Base-by-base conservation (phyloP, 1,140 invertebrate genomes). In the Caenorhabditis brenneri region DNA sequence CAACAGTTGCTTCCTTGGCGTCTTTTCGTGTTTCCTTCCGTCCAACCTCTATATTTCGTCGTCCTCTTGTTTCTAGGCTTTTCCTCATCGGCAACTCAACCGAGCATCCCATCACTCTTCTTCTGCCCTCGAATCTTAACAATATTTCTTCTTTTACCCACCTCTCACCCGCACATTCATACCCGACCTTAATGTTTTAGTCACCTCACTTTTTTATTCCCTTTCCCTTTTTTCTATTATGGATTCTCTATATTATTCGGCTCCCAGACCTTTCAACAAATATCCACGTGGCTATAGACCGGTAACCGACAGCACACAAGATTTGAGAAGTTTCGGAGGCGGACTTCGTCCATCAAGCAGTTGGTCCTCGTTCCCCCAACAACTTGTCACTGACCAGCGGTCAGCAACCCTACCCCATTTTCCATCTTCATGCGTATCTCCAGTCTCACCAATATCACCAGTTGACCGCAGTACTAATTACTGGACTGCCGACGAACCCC, bases 201-300 rank as follows among this genome's bases (percentile, higher is more conserved):
- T 36, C 36, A 48, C 10, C 16, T 53, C 24, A 7, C 22, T 80
- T 39, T 39, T 10, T 36, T 33, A 19, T 22, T 39, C 22, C 10
- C 46, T 9, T 33, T 31, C n/a, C 9, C 31, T 33, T 12, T 36
- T n/a, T 22, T 33, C 48, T 22, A 80, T 29, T 22, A 58, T 53
- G 48, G 51, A 58, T 42, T 55, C 51, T n/a, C 51, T 53, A 39
- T 53, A 58, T 53, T 55, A 80, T 19, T 51, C 79, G n/a, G 79
- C 48, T 80, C 79, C 79, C n/a, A 80, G 51, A 58, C 79, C 79
- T 5, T 80, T 80, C 79, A 80, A 46, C 79, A 80, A 80, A 22
- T 80, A 36, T 80, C 79, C 79, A 51, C 51, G 51, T 55, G 79
- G 79, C 48, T 80, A 80, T 39, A 31, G 79, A 80, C 79, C 79